Evolutionary conservation across 2,888 invertebrate species (phyloP), one percentile per base, ranked within the genome.

Genomic region (Mongoloraphidia duomilia): DNA sequence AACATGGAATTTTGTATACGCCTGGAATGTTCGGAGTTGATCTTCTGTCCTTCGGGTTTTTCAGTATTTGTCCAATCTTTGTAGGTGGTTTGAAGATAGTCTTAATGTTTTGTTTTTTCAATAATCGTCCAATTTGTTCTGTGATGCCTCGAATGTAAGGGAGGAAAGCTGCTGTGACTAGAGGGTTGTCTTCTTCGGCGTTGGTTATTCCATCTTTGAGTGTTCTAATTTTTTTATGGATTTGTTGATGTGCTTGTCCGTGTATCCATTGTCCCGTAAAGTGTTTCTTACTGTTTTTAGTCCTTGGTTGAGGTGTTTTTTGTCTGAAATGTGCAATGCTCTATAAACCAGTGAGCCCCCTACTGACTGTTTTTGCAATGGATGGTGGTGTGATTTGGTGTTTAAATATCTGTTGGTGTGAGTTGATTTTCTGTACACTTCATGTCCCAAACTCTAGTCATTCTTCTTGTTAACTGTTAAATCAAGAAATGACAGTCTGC

Each of bases 401-500:
- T 49, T 9, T 6, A 53, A 45, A 41, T 53, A 52, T 13, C 37
- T n/a, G n/a, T n/a, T n/a, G n/a, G n/a, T n/a, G n/a, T n/a, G n/a
- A 6, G 53, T 55, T 12, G 54, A 50, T 46, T 57, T 55, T 26
- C 52, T 14, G 44, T 56, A 55, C 2, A 54, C 52, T 9, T 13
- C 35, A 40, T 55, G 55, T n/a, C 51, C 51, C 10, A 57, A 33
- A 10, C 17, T n/a, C n/a, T n/a, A n/a, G n/a, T n/a, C n/a, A n/a
- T n/a, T n/a, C n/a, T n/a, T n/a, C n/a, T n/a, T n/a, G n/a, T n/a
- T 50, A 8, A 54, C 41, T 14, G 53, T 14, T 2, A 55, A 41
- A 43, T 58, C 56, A 14, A 57, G 43, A 41, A 54, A 56, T 13
- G 55, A 49, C n/a, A 57, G 43, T 35, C 41, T 26, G 9, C 37